Evolutionary conservation across 2,888 invertebrate species (phyloP), one percentile per base, ranked within the genome.

Genomic region (Clanis bilineata): DNA sequence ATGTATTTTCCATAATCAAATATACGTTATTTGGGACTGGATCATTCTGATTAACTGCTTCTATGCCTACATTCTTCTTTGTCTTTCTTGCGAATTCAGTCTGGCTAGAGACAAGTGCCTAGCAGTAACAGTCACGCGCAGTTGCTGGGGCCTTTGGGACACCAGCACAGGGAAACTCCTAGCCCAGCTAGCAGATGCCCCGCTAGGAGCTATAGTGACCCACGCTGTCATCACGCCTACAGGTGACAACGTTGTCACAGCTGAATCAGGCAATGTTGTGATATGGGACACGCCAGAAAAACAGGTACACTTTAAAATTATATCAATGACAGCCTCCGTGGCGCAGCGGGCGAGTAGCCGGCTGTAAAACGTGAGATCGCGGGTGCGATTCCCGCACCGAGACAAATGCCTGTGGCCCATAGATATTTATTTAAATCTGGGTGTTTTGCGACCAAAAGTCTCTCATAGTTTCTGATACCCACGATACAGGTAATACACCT

Each of bases 101-200:
- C 90, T 97, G 44, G 96, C 96, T 0, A 94, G 96, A 57, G 95
- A 96, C 68, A 94, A 95, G 55, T 95, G 95, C 58, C 88, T 98
- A 39, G 98, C 98, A 4, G 97, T 97, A 0, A 98, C 98, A 0
- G 98, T 97, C 0, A 99, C 99, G 0, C 93, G 99, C 63, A 97
- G 97, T 73, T 98, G 98, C 78, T 97, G 99, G 65, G 99, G 98
- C 0, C 95, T 99, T 1, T 99, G 99, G 98, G 96, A 98, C 83
- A 94, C 98, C 23, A 94, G 95, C 67, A 95, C 96, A 0, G 98
- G 98, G 0, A 95, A 95, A 70, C 90, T 98, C n/a, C 88, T 96
- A 62, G 94, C 97, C 0, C 97, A 97, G 79, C 88, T 98, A 36
- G 97, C 98, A 0, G 98, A 98, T 71, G 97, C 97, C 67, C 97